phyloP scores from a whole-genome alignment of 2,113 vertebrate species.

The Hypocryptadius cinnamomeus region DNA sequence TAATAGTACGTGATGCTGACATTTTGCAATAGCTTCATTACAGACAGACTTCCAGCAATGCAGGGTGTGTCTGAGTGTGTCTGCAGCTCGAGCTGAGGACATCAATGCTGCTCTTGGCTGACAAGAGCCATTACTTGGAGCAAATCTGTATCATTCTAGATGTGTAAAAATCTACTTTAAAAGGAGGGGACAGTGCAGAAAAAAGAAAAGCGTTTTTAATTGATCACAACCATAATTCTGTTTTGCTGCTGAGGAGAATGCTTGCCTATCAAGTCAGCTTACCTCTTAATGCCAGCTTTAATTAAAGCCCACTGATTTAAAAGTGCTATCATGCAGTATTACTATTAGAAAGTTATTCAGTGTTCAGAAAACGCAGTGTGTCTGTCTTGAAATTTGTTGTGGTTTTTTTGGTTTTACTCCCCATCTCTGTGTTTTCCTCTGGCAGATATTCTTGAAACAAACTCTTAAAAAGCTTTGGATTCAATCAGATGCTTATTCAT shows the following conservation, averaged over 20 bases:
- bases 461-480: neutral
- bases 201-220: neutral
- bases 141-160: neutral
- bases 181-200: neutral
- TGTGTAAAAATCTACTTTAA: neutral
- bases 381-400: neutral
- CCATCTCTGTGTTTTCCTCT: neutral
- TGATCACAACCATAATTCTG: neutral
- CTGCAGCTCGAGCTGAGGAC: neutral
- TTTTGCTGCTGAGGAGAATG: neutral
- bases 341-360: neutral
- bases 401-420: neutral
- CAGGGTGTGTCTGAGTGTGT: constrained; percentile 20
- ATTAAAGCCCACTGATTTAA: neutral
- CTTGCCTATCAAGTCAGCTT: neutral
- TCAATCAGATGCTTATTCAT: neutral
- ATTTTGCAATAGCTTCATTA: constrained; percentile 7
- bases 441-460: neutral
- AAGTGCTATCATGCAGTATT: neutral
- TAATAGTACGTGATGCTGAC: neutral
- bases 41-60: neutral
- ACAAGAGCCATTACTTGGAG: neutral
- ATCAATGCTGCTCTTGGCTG: neutral
- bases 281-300: neutral
- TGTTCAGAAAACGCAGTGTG: neutral